A percentile compares a stretch with the other conserved stretches of the same genome.
phyloP scores from a whole-genome alignment of 2,888 invertebrate genomes.

The Herminia tarsipennalis region DNA sequence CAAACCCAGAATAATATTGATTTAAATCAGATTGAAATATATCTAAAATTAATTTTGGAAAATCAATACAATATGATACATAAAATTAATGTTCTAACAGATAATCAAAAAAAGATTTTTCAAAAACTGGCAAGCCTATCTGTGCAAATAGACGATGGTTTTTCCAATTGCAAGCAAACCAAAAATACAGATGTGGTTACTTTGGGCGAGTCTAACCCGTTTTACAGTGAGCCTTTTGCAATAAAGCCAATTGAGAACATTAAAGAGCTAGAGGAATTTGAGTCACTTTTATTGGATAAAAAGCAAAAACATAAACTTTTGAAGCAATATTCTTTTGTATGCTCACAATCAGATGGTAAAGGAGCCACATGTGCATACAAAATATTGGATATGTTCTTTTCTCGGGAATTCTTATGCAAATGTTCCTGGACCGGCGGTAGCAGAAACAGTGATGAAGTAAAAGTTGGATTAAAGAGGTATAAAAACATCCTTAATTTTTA shows the following conservation, averaged over 20 bases:
- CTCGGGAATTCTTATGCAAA: slow-evolving; percentile 18
- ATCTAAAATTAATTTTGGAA: slow-evolving; percentile 12
- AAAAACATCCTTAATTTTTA: slow-evolving; percentile 21
- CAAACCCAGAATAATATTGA: neutral
- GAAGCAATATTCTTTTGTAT: slow-evolving; percentile 10
- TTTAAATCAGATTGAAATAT: neutral
- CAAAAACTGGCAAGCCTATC: slow-evolving; percentile 18
- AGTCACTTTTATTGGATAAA: slow-evolving; percentile 14
- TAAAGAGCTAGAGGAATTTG: slow-evolving; percentile 20
- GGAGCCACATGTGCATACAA: slow-evolving; percentile 17
- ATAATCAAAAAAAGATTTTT: slow-evolving; percentile 8
- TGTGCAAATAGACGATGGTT: slow-evolving; percentile 15
- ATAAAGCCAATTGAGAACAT: slow-evolving; percentile 17
- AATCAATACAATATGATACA: slow-evolving; percentile 16
- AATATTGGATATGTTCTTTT: slow-evolving; percentile 18
- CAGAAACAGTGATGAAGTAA: slow-evolving; percentile 13
- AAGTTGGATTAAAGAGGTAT: slow-evolving; percentile 15
- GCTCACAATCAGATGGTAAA: slow-evolving; percentile 15
- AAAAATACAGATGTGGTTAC: slow-evolving; percentile 16
- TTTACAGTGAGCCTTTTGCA: slow-evolving; percentile 13
- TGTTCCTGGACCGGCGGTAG: slow-evolving; percentile 23
- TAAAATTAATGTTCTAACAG: slow-evolving; percentile 11
- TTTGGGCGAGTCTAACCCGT: slow-evolving; percentile 13
- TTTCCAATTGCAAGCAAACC: slow-evolving; percentile 12
- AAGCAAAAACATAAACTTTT: slow-evolving; percentile 14